These are phyloP conservation scores for Trachymyrmex septentrionalis DNA, from an alignment of 1,140 invertebrate species.

Conservation along the genomic window DNA sequence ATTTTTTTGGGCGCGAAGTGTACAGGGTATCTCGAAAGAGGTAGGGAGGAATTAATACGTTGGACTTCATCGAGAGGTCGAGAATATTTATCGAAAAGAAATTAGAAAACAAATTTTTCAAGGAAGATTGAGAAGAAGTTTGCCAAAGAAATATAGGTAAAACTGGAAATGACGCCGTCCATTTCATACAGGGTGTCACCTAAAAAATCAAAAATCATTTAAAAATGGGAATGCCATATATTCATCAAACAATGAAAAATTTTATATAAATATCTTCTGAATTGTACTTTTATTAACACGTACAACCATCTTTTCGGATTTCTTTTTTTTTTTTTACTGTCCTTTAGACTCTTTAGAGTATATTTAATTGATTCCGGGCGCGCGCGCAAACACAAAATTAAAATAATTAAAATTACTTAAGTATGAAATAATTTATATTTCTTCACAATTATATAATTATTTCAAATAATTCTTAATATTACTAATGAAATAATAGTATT, in stretches of 20 bases:
- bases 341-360: background rate
- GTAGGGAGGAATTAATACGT: slow-evolving; percentile 26
- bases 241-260: slow-evolving; percentile 19
- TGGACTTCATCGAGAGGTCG: background rate
- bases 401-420: background rate
- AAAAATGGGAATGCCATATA: slow-evolving; percentile 6
- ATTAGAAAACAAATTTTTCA: slow-evolving; percentile 6
- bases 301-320: background rate
- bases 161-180: slow-evolving; percentile 54
- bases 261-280: background rate
- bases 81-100: background rate
- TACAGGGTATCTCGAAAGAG: slow-evolving; percentile 51
- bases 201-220: slow-evolving; percentile 22
- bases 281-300: slow-evolving; percentile 7
- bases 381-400: too few relatives aligned
- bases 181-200: slow-evolving; percentile 56
- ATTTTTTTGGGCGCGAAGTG: slow-evolving; percentile 22
- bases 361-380: background rate
- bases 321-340: slow-evolving; percentile 1
- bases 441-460: slow-evolving; percentile 16
- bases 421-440: slow-evolving; percentile 13
- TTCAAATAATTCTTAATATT: slow-evolving; percentile 32
- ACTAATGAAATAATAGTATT: slow-evolving; percentile 8
- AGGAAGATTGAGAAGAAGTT: background rate
- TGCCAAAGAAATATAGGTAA: background rate